These are phyloP conservation scores for Otus scops DNA, from an alignment of 2,797 vertebrate genomes.

Conservation along the genomic window DNA sequence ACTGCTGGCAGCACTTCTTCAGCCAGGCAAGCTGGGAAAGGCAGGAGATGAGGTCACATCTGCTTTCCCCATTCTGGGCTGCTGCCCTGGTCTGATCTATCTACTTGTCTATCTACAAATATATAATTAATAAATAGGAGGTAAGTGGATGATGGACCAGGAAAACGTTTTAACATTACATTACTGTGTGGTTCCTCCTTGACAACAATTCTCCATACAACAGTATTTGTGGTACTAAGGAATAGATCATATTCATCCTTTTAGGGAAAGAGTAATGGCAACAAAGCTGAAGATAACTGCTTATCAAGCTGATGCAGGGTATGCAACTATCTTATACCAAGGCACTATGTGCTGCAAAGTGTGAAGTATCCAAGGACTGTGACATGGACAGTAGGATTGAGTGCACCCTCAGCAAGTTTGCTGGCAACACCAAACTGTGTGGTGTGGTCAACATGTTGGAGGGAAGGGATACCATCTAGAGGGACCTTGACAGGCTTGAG, in stretches of 20 bases:
- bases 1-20: not conserved
- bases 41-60: not conserved
- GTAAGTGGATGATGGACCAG: too few species aligned
- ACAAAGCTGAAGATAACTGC: not conserved
- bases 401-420: too few species aligned
- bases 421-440: too few species aligned
- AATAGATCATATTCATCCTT: not conserved
- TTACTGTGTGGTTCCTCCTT: not conserved
- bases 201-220: not conserved
- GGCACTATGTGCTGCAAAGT: not conserved
- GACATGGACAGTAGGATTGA: too few species aligned
- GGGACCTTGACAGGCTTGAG: too few species aligned
- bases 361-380: not conserved
- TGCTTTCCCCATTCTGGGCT: not conserved
- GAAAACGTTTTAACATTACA: not conserved
- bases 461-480: too few species aligned
- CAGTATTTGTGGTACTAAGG: not conserved
- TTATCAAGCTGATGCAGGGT: not conserved
- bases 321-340: not conserved
- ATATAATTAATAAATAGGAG: not conserved
- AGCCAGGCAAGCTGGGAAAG: not conserved
- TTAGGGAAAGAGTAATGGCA: not conserved
- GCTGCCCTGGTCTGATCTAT: not conserved
- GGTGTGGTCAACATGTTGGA: too few species aligned
- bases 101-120: not conserved